These are phyloP conservation scores for Nipponacmea schrenckii DNA, from an alignment of 2,888 invertebrate species.

Conservation along the genomic window DNA sequence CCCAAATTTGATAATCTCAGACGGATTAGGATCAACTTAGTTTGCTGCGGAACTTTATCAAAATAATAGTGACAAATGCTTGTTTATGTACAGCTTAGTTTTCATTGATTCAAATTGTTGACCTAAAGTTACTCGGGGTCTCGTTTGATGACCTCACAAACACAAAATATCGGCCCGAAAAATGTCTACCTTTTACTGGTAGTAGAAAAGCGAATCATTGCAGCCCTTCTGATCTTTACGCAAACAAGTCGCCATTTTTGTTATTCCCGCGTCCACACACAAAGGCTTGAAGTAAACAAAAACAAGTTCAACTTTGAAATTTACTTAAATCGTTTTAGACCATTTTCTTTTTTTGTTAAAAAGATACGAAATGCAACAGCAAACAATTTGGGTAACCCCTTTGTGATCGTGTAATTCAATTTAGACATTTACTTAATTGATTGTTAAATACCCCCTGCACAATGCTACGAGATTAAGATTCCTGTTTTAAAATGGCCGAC, in stretches of 20 bases:
- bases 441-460: neutral
- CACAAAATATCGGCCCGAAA: neutral
- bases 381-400: neutral
- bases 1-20: conserved; percentile 2
- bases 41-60: neutral
- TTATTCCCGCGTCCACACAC: conserved; percentile 2
- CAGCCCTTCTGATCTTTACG: neutral
- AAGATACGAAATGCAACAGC: neutral
- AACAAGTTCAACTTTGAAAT: conserved; percentile 25
- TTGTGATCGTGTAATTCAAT: conserved; percentile 4
- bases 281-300: conserved; percentile 18
- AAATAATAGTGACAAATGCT: conserved; percentile 4
- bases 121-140: neutral
- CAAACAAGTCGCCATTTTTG: conserved; percentile 13
- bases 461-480: neutral
- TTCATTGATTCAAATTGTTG: conserved; percentile 7
- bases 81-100: neutral
- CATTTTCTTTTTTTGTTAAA: neutral
- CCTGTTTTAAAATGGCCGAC: neutral
- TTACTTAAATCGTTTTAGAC: neutral
- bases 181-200: conserved; percentile 3
- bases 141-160: neutral
- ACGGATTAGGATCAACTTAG: neutral
- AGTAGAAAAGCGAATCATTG: neutral
- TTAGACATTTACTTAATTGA: conserved; percentile 6